Percentiles rank a stretch among this genome's conserved stretches.
Conservation (phyloP, 2,113 vertebrate species). For the Tachysurus vachellii region DNA sequence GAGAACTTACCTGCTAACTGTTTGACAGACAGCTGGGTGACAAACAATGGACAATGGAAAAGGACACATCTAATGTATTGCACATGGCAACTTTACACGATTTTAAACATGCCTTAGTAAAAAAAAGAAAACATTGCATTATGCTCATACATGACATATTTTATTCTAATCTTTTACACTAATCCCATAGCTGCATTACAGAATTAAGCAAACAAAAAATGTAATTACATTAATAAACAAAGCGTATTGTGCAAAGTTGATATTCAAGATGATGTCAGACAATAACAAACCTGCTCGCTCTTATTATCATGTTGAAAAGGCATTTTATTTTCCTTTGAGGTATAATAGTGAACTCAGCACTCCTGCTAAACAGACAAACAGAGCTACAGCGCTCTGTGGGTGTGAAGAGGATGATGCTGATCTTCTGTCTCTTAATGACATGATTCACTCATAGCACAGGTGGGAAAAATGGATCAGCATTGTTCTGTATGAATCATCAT, state of each 20-base stretch:
- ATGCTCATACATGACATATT: no score
- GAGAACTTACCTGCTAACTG: not conserved
- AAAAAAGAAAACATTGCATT: no score
- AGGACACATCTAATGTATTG: not conserved
- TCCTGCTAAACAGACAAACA: constrained; percentile 7
- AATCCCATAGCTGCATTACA: not conserved
- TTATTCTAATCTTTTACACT: not conserved
- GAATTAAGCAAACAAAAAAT: not conserved
- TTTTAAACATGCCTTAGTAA: not conserved
- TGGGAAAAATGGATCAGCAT: constrained; percentile 22
- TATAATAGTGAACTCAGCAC: constrained; percentile 11
- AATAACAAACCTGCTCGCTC: not conserved
- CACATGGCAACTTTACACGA: not conserved
- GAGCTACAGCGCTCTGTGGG: not conserved
- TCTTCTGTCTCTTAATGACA: constrained; percentile 24
- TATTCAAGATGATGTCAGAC: constrained; percentile 8
- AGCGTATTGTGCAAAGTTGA: not conserved
- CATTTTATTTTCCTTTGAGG: not conserved
- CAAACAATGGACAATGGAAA: not conserved
- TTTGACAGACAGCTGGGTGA: not conserved
- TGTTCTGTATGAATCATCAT: constrained; percentile 27
- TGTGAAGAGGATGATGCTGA: constrained; percentile 18
- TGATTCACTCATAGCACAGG: constrained; percentile 18
- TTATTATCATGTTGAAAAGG: not conserved
- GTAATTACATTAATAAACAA: not conserved